These are phyloP conservation scores for Automeris io DNA, from an alignment of 2,888 invertebrate genomes.

Conservation along the genomic window DNA sequence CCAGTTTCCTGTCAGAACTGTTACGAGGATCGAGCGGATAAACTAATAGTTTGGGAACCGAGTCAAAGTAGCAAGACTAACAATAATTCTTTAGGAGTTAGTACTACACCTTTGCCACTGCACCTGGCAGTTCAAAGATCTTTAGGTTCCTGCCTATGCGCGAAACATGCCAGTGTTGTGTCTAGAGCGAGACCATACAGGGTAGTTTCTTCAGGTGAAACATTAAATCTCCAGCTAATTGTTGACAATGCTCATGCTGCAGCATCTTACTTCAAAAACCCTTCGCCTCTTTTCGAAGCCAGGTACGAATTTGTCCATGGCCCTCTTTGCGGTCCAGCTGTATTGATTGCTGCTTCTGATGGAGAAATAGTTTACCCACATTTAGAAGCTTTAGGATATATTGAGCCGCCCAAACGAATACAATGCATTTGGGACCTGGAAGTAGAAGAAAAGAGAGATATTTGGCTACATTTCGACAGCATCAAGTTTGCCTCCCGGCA, in stretches of 20 bases:
- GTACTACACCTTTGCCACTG: slow-evolving; percentile 72
- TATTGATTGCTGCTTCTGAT: slow-evolving; percentile 86
- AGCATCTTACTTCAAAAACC: slow-evolving; percentile 91
- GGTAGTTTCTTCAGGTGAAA: slow-evolving; percentile 87
- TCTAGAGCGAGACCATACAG: slow-evolving; percentile 78
- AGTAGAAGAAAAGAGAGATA: slow-evolving; percentile 88
- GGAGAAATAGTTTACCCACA: slow-evolving; percentile 93
- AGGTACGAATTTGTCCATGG: slow-evolving; percentile 93
- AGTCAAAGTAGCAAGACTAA: slow-evolving; percentile 47
- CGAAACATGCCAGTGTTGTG: slow-evolving; percentile 76
- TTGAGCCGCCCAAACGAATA: slow-evolving; percentile 81
- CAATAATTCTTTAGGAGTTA: slow-evolving; percentile 46
- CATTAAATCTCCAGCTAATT: slow-evolving; percentile 87
- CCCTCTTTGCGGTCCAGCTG: slow-evolving; percentile 90
- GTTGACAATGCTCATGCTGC: slow-evolving; percentile 92
- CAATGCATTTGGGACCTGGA: slow-evolving; percentile 89
- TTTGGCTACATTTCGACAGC: slow-evolving; percentile 92
- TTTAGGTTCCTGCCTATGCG: slow-evolving; percentile 85
- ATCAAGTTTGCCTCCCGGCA: slow-evolving; percentile 90
- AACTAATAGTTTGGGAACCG: slow-evolving; percentile 88
- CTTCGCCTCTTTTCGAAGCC: slow-evolving; percentile 89
- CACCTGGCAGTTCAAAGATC: slow-evolving; percentile 81
- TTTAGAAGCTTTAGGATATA: slow-evolving; percentile 85
- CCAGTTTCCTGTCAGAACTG: slow-evolving; percentile 90
- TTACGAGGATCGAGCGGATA: slow-evolving; percentile 91